Percentiles rank a stretch among this genome's conserved stretches.
Conservation (phyloP, 2,888 invertebrate genomes). For the Eudasyphora cyanicolor region DNA sequence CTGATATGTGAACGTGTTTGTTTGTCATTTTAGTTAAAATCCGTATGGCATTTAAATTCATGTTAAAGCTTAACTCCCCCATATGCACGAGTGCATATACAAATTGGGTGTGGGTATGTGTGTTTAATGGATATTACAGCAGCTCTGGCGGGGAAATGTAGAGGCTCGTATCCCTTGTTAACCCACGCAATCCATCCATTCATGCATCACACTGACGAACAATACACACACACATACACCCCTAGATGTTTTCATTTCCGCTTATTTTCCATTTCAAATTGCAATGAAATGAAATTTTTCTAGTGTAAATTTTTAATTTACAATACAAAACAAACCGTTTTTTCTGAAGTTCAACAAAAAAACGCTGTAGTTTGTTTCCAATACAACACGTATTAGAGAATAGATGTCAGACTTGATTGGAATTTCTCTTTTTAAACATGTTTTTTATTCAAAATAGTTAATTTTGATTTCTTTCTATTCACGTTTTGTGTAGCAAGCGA, state of each 20-base stretch:
- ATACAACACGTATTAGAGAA: too few species aligned
- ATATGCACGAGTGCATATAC: too few species aligned
- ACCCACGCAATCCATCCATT: not conserved
- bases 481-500: too few species aligned
- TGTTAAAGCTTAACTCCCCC: not conserved
- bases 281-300: not conserved
- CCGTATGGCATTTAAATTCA: not conserved
- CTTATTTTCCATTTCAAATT: not conserved
- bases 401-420: too few species aligned
- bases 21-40: not conserved
- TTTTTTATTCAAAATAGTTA: too few species aligned
- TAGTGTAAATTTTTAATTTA: not conserved
- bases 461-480: too few species aligned
- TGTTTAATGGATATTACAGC: too few species aligned
- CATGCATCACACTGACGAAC: too few species aligned
- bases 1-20: not conserved
- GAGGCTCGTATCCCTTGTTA: not conserved
- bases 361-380: not conserved
- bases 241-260: not conserved
- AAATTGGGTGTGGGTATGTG: not conserved
- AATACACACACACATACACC: too few species aligned
- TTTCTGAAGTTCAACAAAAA: not conserved
- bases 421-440: too few species aligned
- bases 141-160: not conserved
- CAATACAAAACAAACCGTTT: not conserved